Conservation (phyloP, 1,140 invertebrate species). For the Drosophila sp. region DNA sequence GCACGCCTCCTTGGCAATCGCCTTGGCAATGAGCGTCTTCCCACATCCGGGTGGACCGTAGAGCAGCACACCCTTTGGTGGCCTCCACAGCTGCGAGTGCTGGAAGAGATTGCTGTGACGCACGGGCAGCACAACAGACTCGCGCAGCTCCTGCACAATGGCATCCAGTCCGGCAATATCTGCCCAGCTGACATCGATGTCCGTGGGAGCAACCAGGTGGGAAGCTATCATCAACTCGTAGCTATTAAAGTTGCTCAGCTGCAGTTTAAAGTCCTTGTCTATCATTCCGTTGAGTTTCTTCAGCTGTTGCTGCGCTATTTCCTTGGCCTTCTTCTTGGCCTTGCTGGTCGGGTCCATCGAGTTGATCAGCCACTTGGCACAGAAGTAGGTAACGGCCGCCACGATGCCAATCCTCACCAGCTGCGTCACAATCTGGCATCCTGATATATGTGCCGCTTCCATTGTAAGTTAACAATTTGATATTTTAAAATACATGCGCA, state of each 20-base stretch:
- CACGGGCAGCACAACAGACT: constrained; percentile 97
- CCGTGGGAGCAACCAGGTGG: constrained; percentile 94
- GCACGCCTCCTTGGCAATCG: constrained; percentile 95
- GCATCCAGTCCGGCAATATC: constrained; percentile 96
- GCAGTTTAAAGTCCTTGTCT: constrained; percentile 62
- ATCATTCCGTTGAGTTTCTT: constrained; percentile 85
- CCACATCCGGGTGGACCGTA: constrained; percentile 96
- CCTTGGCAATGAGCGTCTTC: constrained; percentile 98
- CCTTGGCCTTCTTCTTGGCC: constrained; percentile 90
- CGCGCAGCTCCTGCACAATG: constrained; percentile 94
- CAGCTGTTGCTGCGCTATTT: constrained; percentile 88
- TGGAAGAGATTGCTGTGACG: constrained; percentile 92
- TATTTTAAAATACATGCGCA: not conserved
- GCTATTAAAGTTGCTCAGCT: constrained; percentile 89
- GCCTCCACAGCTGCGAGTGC: constrained; percentile 93
- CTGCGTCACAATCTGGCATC: constrained; percentile 88
- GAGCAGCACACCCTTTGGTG: constrained; percentile 96
- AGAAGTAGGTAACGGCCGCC: constrained; percentile 93
- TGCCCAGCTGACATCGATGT: constrained; percentile 93
- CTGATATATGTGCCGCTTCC: constrained; percentile 54
- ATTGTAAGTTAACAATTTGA: constrained; percentile 44
- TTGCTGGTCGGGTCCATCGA: constrained; percentile 91
- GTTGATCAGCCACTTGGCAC: constrained; percentile 93
- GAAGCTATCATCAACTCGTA: constrained; percentile 98
- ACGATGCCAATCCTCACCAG: constrained; percentile 91